Evolutionary conservation across 2,113 vertebrate genomes (phyloP), one percentile per base, ranked within the genome.

Genomic region (Australoheros scitulus): DNA sequence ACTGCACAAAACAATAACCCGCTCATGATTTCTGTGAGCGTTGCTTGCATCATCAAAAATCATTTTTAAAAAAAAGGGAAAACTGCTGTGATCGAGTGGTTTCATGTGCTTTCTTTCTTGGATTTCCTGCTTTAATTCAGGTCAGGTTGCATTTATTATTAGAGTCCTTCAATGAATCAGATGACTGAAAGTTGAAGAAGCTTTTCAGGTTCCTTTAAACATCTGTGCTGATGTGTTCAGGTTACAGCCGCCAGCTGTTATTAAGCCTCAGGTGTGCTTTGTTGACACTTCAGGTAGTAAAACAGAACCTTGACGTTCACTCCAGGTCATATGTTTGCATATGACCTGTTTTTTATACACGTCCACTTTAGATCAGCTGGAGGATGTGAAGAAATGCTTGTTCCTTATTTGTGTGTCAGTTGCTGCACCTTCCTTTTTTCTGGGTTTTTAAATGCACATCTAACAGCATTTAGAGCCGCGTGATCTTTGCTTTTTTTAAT

Each of bases 271-370:
- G 76, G 41, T 61, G 76, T 2, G 26, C 43, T 22, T 43, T 52
- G 41, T 61, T 76, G 75, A 43, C 75, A 14, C 22, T n/a, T 77
- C 41, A 50, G 18, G 36, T 6, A 17, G 26, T 43, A 22, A 47
- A 43, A 0, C 2, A 0, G 4, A 17, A 43, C 22, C 11, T 0
- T 29, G 56, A 59, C 2, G 24, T 26, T n/a, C 14, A 26, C 72
- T 11, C 20, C 0, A 5, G 2, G 57, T 3, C 0, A 18, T 1
- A 0, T 60, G 58, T 50, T 50, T 50, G 11, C 68, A 43, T 1
- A 32, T 50, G 41, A 50, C 38, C 11, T 32, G 76, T 61, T 77
- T 77, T 2, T 68, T 47, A 50, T 18, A 18, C 68, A 32, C 0
- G 11, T 55, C 17, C 26, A 8, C 26, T 11, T 72, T 26, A 32